Evolutionary conservation across 2,888 invertebrate species (phyloP).

Genomic region (Helleia helle): DNA sequence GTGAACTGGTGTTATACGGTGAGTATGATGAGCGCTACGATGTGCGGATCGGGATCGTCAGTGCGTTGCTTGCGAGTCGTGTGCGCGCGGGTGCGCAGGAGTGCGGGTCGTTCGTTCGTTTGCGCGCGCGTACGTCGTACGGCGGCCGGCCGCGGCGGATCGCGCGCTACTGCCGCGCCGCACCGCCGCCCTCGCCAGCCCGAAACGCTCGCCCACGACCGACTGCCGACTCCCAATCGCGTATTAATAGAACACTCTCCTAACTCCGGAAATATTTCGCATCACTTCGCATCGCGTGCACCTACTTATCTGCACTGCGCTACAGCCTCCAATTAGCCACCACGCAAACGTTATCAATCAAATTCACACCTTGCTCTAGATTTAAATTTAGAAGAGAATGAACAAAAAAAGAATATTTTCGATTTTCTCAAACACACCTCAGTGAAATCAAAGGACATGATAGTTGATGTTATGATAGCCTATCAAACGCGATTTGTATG

Average conservation of each 20-base stretch:
- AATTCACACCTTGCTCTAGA: too few relatives aligned
- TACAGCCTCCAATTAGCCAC: neutral
- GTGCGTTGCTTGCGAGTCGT: constrained; percentile 44
- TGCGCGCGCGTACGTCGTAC: constrained; percentile 67
- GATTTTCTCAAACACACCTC: too few relatives aligned
- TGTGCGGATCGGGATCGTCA: constrained; percentile 46
- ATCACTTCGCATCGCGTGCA: constrained; percentile 67
- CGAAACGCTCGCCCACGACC: constrained; percentile 69
- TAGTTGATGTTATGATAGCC: too few relatives aligned
- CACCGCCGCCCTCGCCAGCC: constrained; percentile 47
- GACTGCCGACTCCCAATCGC: constrained; percentile 47
- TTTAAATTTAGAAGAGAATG: too few relatives aligned
- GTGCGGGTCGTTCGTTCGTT: constrained; percentile 74
- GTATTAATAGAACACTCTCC: constrained; percentile 72
- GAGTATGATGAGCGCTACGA: constrained; percentile 16
- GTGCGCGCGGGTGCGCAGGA: constrained; percentile 54
- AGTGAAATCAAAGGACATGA: too few relatives aligned
- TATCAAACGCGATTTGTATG: too few relatives aligned
- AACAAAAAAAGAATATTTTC: too few relatives aligned
- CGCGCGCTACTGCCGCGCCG: constrained; percentile 62
- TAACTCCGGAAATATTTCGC: constrained; percentile 74
- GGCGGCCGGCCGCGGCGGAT: constrained; percentile 70
- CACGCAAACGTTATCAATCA: too few relatives aligned
- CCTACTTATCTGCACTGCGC: constrained; percentile 21
- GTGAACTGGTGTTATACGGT: constrained; percentile 34